Evolutionary conservation across 2,797 vertebrate genomes (phyloP), one percentile per base, ranked within the genome.

Genomic region (Malacoctenus gilli): DNA sequence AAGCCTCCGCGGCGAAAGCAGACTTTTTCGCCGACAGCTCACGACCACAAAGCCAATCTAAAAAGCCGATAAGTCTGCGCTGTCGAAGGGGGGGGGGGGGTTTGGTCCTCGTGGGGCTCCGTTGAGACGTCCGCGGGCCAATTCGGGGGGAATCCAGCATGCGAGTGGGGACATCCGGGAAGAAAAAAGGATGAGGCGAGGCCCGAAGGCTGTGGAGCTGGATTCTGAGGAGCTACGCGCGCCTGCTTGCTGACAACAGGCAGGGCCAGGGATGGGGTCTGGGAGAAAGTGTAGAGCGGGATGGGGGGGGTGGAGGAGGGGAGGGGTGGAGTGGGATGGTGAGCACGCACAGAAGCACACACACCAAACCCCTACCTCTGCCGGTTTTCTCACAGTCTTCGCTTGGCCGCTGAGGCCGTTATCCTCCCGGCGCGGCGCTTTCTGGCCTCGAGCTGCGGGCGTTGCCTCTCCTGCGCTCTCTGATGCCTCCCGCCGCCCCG

Each of bases 361-460:
- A 83, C 56, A n/a, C n/a, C n/a, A 20, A 9, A 80, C 67, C 77
- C 87, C 68, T 91, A 91, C 89, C 89, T 91, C 85, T 64, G 65
- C 60, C 35, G 49, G 30, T 40, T 55, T 59, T 15, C 51, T 49
- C 52, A 25, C 39, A 13, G 5, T 59, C 59, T 75, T 38, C 83
- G 18, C 71, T 71, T 60, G 7, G 31, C 10, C 62, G 46, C 34
- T 41, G 2, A 53, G 53, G 54, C 23, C 31, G 22, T 69, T 18
- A 49, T 36, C 56, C 37, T 65, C 63, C 21, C 15, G 64, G 34
- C 39, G 37, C 4, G 46, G 41, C 0, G 0, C 62, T 40, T 56
- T 13, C 42, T 39, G 14, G 37, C 30, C 48, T 4, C 12, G 39
- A 25, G 39, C 1, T 16, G 57, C 62, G 5, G 56, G 13, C 37